Base-by-base conservation (phyloP, 2,888 invertebrate species). In the Notodonta ziczac region DNA sequence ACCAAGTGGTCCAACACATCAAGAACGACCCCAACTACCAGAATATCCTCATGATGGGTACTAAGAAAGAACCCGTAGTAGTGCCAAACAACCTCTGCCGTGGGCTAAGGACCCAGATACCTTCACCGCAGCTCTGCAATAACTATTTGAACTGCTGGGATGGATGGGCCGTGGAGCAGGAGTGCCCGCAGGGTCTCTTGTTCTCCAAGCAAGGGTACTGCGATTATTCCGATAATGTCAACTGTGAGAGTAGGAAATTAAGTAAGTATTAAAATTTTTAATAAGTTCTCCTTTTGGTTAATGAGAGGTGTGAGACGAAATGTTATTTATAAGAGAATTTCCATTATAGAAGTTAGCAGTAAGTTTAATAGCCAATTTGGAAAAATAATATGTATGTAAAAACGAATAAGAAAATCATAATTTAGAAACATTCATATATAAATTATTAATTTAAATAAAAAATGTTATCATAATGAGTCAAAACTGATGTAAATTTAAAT, bases 131-230 rank as follows among this genome's bases (percentile, higher is more conserved):
- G 40, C 83, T 92, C 6, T 96, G 96, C 76, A 94, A 94, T 52
- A 95, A 94, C 73, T 96, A 95, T 80, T 77, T 96, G 13, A 96
- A 96, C 82, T 96, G 96, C 80, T 96, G 96, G 96, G 96, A 96
- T 72, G 96, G 95, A 0, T 93, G 94, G 70, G 95, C 95, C 0
- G 91, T 95, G 35, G 96, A 96, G 72, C 95, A 96, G 80, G 93
- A 94, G 24, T 96, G 96, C 66, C 96, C 96, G 0, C 85, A 87
- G 10, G 95, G 95, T 0, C 80, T 96, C 5, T 78, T 95, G 48
- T 96, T 96, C 83, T 95, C 95, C 0, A 91, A 82, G 16, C 87
- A 91, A 53, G 94, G 93, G 1, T 95, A 94, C 70, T 96, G 96
- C 65, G 96, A 96, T 74, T 96, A 95, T 74, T 88, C 94, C 0